Evolutionary conservation across 2,888 invertebrate genomes (phyloP), one percentile per base, ranked within the genome.

Genomic region (Platynereis dumerilii): DNA sequence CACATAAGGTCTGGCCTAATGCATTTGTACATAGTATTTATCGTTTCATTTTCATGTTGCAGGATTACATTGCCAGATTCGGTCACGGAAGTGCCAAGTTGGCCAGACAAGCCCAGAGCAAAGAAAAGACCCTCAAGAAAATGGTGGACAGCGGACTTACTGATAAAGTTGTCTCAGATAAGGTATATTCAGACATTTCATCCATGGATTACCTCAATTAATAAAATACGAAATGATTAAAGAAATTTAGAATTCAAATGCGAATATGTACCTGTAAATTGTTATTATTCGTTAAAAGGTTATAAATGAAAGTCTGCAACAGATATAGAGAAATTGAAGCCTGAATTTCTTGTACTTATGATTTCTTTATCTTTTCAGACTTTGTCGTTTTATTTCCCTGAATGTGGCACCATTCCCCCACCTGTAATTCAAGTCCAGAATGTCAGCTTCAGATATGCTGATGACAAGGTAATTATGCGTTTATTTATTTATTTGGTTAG

Each of bases 351-450:
- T 42, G 42, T 42, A n/a, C 26, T 53, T n/a, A 20, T 48, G 5
- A 5, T 48, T 59, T 55, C 24, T 5, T 29, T 53, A 22, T 57
- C 62, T 70, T 74, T 76, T 52, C 76, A 86, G 88, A 78, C 76
- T 0, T 65, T 83, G 62, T 67, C 77, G 77, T 99, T 99, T 85
- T 95, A 92, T 84, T 99, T 99, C 85, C 97, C 95, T 0, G 89
- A 89, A 44, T 98, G 98, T 80, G 99, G 98, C 68, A 92, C 90
- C 60, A 92, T 99, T 74, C 99, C 99, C 45, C 99, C 99, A 1
- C 99, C 99, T 0, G 98, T 99, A 66, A 97, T 99, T 78, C 98
- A 98, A 97, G 97, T 99, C 62, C 96, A 96, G 87, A 96, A 98
- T 80, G 98, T 99, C 45, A 93, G 93, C 75, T 99, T 98, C 87